These are phyloP conservation scores for Bombyx huttoni DNA, from an alignment of 2,888 invertebrate species.

Conservation along the genomic window DNA sequence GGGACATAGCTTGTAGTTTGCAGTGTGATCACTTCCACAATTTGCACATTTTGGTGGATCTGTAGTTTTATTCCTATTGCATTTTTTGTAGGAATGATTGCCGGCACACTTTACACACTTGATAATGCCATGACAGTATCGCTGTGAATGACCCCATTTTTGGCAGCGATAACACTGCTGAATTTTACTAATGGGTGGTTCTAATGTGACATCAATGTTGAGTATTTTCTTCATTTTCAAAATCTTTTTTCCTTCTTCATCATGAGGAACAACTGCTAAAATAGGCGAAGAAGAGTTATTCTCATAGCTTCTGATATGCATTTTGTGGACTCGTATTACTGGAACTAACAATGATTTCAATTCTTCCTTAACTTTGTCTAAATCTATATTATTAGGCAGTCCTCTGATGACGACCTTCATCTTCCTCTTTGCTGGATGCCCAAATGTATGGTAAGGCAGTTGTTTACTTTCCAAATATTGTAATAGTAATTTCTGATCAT, in stretches of 20 bases:
- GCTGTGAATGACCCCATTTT: constrained; percentile 48
- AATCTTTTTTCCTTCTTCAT: constrained; percentile 24
- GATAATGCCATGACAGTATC: constrained; percentile 34
- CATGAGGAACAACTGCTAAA: constrained; percentile 32
- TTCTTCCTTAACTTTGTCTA: constrained; percentile 23
- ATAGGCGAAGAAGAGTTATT: constrained; percentile 22
- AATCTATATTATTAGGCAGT: constrained; percentile 24
- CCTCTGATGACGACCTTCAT: constrained; percentile 41
- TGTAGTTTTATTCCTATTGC: constrained; percentile 17
- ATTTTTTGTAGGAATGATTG: constrained; percentile 35
- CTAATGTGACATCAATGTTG: constrained; percentile 28
- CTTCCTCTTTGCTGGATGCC: constrained; percentile 31
- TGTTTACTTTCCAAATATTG: constrained; percentile 31
- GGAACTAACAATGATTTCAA: constrained; percentile 32
- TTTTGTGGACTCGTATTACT: constrained; percentile 32
- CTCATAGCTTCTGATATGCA: constrained; percentile 23
- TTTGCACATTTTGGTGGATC: constrained; percentile 42
- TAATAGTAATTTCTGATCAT: constrained; percentile 27
- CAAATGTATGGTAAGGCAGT: constrained; percentile 41
- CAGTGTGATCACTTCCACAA: constrained; percentile 35
- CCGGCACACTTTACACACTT: constrained; percentile 54
- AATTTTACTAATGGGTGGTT: constrained; percentile 28
- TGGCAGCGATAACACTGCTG: constrained; percentile 54
- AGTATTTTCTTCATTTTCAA: constrained; percentile 25
- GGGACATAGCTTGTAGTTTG: constrained; percentile 33